A percentile compares a stretch with the other conserved stretches of the same genome.
Conservation (phyloP, 2,888 invertebrate species). For the Dendrolimus houi region DNA sequence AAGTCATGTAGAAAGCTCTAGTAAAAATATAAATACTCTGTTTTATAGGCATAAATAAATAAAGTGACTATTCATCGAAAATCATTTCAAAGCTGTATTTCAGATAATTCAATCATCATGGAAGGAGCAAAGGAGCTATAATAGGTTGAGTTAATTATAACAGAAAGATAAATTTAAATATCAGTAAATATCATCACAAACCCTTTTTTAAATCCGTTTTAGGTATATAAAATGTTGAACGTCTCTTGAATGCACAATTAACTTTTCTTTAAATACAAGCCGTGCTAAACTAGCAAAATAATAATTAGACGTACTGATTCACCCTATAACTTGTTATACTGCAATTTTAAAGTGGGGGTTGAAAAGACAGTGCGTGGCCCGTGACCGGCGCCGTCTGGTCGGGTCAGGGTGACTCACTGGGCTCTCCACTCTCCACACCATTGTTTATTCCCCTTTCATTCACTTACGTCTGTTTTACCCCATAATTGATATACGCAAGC, state of each 20-base stretch:
- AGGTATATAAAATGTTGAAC: too few relatives aligned
- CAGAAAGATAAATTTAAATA: too few relatives aligned
- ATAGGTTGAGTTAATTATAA: too few relatives aligned
- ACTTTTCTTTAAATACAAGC: slow-evolving; percentile 12
- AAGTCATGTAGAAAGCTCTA: too few relatives aligned
- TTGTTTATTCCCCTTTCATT: slow-evolving; percentile 51
- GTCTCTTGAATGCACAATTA: background rate
- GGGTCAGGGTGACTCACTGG: slow-evolving; percentile 58
- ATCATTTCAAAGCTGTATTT: too few relatives aligned
- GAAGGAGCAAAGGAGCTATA: too few relatives aligned
- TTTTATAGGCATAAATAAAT: too few relatives aligned
- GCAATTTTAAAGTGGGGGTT: slow-evolving; percentile 33
- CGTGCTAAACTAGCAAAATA: slow-evolving; percentile 10
- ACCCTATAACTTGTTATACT: slow-evolving; percentile 6
- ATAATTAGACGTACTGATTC: background rate
- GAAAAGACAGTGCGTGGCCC: slow-evolving; percentile 46
- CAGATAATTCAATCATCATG: too few relatives aligned
- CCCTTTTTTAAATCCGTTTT: too few relatives aligned
- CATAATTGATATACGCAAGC: slow-evolving; percentile 41
- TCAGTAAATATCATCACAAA: too few relatives aligned
- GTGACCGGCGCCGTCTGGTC: slow-evolving; percentile 62
- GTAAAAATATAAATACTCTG: too few relatives aligned
- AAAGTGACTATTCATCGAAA: too few relatives aligned
- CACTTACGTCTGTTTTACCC: slow-evolving; percentile 48
- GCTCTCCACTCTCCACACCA: slow-evolving; percentile 53